Base-by-base conservation (phyloP, 2,113 vertebrate genomes). In the Alethe diademata region DNA sequence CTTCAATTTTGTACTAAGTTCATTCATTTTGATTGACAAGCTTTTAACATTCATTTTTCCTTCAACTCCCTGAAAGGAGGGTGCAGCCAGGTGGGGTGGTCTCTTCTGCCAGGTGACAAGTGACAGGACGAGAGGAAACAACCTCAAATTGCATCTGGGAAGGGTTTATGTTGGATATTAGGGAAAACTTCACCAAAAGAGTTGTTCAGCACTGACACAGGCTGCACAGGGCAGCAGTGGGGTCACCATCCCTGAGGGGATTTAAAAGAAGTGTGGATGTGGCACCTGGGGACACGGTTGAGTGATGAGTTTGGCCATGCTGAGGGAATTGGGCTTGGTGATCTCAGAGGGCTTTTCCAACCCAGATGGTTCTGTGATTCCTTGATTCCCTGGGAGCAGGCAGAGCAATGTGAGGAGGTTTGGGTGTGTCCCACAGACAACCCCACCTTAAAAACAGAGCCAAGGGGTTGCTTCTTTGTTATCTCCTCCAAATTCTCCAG, bases 381-480 rank as follows among this genome's bases (percentile, higher is more conserved):
- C 23, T 2, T 15, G 8, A 19, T 54, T 54, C 40, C 35, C 4
- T 4, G 18, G 54, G 9, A 75, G 6, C 5, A 2, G 2, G 13
- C 28, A 23, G 58, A 19, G 47, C 19, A 31, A 5, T 0, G 8
- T 8, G 14, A 51, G 26, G 42, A 51, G 40, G 28, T 45, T 35
- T 8, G 2, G 3, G 12, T 10, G 22, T 22, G 19, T 47, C 23
- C 26, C 67, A 42, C 38, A 23, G 15, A 29, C 17, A 65, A 20
- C 11, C 3, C 18, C 50, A 19, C 38, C 9, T 1, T 17, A 25
- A 40, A 62, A 62, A 7, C 40, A 50, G 58, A 64, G 33, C 18
- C 57, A 9, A 75, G 66, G 66, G 11, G 25, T 50, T 25, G 19
- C 42, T 84, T 16, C 73, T 64, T 36, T 26, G 12, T 42, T 56